phyloP scores from a whole-genome alignment of 1,140 invertebrate species.

The Drosophila orosa region DNA sequence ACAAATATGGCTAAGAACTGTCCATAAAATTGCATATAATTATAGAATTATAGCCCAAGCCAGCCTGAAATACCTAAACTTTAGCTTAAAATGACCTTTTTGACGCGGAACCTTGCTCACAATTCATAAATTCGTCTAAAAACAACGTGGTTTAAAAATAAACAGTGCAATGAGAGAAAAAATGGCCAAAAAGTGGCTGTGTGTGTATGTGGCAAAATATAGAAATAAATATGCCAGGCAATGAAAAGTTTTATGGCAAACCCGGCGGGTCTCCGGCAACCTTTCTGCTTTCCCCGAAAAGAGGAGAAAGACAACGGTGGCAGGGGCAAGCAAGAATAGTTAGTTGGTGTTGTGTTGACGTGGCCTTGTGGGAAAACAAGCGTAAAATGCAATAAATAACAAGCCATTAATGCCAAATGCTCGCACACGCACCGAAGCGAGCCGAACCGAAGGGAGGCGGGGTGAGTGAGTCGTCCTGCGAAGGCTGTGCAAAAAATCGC shows the following conservation, averaged over 20 bases:
- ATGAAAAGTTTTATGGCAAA: constrained; percentile 51
- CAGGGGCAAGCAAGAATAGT: constrained; percentile 15
- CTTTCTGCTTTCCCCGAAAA: constrained; percentile 18
- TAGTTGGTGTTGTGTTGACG: constrained; percentile 44
- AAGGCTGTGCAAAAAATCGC: constrained; percentile 29
- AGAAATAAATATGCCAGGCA: constrained; percentile 49
- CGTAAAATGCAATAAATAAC: constrained; percentile 73
- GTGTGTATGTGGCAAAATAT: constrained; percentile 45
- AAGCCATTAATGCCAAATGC: constrained; percentile 76
- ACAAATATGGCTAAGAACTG: background rate
- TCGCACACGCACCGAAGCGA: constrained; percentile 52
- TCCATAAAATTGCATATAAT: background rate
- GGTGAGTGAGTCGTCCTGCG: background rate
- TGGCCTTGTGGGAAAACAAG: constrained; percentile 66
- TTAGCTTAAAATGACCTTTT: background rate
- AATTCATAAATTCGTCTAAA: constrained; percentile 9
- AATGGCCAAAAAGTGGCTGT: constrained; percentile 6
- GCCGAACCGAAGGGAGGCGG: background rate
- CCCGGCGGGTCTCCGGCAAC: constrained; percentile 40
- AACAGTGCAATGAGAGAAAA: constrained; percentile 1
- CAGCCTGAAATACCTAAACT: background rate
- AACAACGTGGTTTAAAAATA: constrained; percentile 11
- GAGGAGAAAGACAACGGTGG: constrained; percentile 9
- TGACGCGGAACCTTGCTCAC: background rate
- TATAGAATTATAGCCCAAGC: background rate